A percentile compares a stretch with the other conserved stretches of the same genome.
Conservation (phyloP, 1,140 invertebrate species). For the Phenacoccus solenopsis region DNA sequence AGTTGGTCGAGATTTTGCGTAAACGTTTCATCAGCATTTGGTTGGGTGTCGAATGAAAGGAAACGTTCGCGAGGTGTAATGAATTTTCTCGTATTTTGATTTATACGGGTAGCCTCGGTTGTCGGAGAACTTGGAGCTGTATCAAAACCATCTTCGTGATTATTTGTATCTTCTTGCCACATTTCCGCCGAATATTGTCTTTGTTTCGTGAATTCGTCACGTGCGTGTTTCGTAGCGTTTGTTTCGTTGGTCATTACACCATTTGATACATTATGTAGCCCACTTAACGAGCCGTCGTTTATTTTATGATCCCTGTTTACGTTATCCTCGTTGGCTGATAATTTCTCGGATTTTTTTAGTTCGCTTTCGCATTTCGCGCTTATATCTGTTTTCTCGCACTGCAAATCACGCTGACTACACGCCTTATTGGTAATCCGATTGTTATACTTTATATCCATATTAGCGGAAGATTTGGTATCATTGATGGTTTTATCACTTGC, state of each 20-base stretch:
- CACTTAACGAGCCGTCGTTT: not conserved
- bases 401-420: too few species aligned
- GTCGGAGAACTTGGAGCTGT: not conserved
- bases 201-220: not conserved
- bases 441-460: too few species aligned
- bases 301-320: too few species aligned
- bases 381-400: not conserved
- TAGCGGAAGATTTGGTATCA: too few species aligned
- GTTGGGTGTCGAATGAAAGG: not conserved
- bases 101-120: not conserved
- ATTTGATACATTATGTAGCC: not conserved
- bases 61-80: not conserved
- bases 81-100: not conserved
- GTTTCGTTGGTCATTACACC: not conserved
- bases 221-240: not conserved
- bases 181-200: not conserved
- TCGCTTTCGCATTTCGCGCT: not conserved
- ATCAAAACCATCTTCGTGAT: constrained; percentile 1
- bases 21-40: not conserved
- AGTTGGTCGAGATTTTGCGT: too few species aligned
- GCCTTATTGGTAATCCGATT: too few species aligned
- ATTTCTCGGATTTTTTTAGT: not conserved
- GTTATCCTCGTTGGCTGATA: not conserved
- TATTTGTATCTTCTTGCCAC: not conserved
- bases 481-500: too few species aligned